Percentiles rank a stretch among this genome's conserved stretches.
Evolutionary conservation across 2,888 invertebrate species (phyloP).

Genomic region (Drosophila flavopinicola): DNA sequence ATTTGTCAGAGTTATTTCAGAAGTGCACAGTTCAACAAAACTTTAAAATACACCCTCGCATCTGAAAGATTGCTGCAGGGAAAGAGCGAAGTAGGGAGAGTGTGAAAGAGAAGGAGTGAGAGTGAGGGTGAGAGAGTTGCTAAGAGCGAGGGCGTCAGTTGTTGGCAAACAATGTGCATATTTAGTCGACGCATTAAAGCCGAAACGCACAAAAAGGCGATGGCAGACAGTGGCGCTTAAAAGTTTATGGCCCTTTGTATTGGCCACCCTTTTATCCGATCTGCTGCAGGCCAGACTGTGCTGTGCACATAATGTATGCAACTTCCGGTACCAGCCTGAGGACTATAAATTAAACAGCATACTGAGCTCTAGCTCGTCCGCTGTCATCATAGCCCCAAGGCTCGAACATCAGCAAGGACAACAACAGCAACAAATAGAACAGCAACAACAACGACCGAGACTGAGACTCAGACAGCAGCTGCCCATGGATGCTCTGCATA

Average conservation of each 20-base stretch:
- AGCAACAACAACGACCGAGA: slow-evolving; percentile 10
- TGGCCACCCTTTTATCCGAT: slow-evolving; percentile 50
- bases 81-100: neutral
- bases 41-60: slow-evolving; percentile 14
- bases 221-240: slow-evolving; percentile 61
- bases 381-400: slow-evolving; percentile 53
- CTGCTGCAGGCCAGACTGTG: slow-evolving; percentile 23
- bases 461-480: slow-evolving; percentile 23
- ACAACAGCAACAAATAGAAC: slow-evolving; percentile 10
- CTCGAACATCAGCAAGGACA: slow-evolving; percentile 25
- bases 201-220: slow-evolving; percentile 38
- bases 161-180: slow-evolving; percentile 66
- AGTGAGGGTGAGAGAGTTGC: slow-evolving; percentile 1
- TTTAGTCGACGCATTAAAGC: slow-evolving; percentile 70
- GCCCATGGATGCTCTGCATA: slow-evolving; percentile 50
- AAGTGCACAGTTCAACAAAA: no score
- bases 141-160: slow-evolving; percentile 46
- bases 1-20: neutral
- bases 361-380: slow-evolving; percentile 42
- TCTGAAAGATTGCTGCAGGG: neutral
- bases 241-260: slow-evolving; percentile 64
- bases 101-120: neutral
- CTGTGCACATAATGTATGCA: slow-evolving; percentile 66
- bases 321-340: slow-evolving; percentile 68
- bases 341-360: slow-evolving; percentile 67